Evolutionary conservation across 2,797 vertebrate genomes (phyloP).

Genomic region (Selene dorsalis): DNA sequence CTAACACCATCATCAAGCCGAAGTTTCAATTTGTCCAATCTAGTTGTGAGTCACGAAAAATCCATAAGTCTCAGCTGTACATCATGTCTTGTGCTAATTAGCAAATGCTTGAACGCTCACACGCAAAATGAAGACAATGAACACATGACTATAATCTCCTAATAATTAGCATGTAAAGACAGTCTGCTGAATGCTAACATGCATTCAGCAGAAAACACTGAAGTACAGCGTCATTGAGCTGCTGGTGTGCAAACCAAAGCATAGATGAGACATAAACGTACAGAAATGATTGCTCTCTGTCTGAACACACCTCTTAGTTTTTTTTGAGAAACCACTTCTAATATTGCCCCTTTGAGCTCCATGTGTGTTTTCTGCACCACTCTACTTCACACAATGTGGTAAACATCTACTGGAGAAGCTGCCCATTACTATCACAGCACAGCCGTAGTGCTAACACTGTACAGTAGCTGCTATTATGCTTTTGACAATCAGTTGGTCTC

Average conservation of each 20-base stretch:
- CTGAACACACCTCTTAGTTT: too few species aligned
- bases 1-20: too few species aligned
- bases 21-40: background rate
- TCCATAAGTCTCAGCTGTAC: background rate
- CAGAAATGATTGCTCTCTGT: too few species aligned
- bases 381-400: conserved; percentile 4
- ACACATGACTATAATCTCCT: background rate
- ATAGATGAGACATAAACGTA: background rate
- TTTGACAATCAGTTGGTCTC: conserved; percentile 28
- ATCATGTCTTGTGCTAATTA: background rate
- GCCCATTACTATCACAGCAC: background rate
- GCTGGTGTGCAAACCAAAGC: background rate
- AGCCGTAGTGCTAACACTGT: background rate
- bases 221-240: background rate
- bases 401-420: background rate
- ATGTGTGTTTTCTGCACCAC: background rate
- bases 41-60: background rate
- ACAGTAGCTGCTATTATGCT: background rate
- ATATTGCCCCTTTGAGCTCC: background rate
- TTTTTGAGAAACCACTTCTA: background rate
- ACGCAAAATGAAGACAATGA: background rate
- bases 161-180: background rate
- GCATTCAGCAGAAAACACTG: background rate
- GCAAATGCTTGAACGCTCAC: background rate
- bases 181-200: background rate